A percentile compares a stretch with the other conserved stretches of the same genome.
These are phyloP conservation scores for Bombus picipes DNA, from an alignment of 1,140 invertebrate genomes.

Conservation along the genomic window DNA sequence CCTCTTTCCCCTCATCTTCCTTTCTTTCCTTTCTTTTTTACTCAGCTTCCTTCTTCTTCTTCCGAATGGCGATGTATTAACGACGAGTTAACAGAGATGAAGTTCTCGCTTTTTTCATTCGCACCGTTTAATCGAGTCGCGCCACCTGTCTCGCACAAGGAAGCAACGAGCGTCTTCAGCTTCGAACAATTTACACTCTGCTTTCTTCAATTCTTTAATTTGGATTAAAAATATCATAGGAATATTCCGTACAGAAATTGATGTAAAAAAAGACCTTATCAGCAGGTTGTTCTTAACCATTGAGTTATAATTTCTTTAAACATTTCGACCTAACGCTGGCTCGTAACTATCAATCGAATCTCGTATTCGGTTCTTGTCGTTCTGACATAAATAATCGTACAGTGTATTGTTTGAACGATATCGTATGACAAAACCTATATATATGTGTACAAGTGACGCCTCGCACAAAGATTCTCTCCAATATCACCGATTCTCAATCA, in stretches of 20 bases:
- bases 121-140: not conserved
- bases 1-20: too few species aligned
- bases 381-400: too few species aligned
- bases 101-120: not conserved
- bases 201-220: not conserved
- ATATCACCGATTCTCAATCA: not conserved
- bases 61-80: slow-evolving; percentile 4
- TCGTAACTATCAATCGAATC: too few species aligned
- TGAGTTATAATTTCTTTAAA: too few species aligned
- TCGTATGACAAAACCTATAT: too few species aligned
- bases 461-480: not conserved
- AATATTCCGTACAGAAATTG: not conserved
- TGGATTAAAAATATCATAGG: not conserved
- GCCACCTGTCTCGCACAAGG: not conserved
- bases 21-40: not conserved
- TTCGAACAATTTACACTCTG: not conserved
- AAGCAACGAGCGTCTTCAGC: not conserved
- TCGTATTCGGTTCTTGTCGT: too few species aligned
- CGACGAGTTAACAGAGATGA: slow-evolving; percentile 26
- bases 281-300: not conserved
- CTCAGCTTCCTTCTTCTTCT: too few species aligned
- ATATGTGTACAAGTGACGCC: not conserved
- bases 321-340: too few species aligned
- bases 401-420: too few species aligned
- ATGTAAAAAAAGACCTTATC: not conserved